These are phyloP conservation scores for Ruditapes philippinarum DNA, from an alignment of 1,140 invertebrate genomes.

Conservation along the genomic window DNA sequence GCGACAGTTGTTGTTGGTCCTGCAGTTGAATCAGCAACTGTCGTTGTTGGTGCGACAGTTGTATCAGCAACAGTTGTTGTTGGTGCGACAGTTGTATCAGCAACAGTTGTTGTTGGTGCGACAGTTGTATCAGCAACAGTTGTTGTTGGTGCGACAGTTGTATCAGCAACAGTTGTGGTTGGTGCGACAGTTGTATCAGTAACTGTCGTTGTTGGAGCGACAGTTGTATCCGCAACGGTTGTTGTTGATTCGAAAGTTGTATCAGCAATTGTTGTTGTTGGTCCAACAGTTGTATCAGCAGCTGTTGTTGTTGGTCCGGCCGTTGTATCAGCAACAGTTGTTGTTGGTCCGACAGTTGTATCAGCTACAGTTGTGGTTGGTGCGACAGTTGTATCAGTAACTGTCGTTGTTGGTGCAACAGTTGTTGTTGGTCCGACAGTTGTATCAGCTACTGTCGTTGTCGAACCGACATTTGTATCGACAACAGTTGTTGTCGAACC, in stretches of 20 bases:
- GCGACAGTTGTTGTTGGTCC: too few relatives aligned
- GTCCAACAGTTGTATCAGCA: neutral
- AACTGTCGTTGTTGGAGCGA: neutral
- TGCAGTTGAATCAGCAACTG: too few relatives aligned
- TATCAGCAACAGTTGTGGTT: too few relatives aligned
- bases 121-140: too few relatives aligned
- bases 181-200: neutral
- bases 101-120: neutral
- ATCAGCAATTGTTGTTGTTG: neutral
- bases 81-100: conserved; percentile 13
- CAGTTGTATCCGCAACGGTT: neutral
- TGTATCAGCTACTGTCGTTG: conserved; percentile 25
- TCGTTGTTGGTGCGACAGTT: too few relatives aligned
- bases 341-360: neutral
- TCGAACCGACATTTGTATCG: neutral
- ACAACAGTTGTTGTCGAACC: neutral
- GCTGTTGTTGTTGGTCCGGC: neutral
- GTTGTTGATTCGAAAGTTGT: neutral
- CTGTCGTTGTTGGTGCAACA: neutral
- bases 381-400: neutral
- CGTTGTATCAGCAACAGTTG: neutral
- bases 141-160: too few relatives aligned
- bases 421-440: neutral
- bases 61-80: conserved; percentile 22
- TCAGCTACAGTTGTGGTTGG: conserved; percentile 8